These are phyloP conservation scores for Coreoperca whiteheadi DNA, from an alignment of 2,113 vertebrate species.

Conservation along the genomic window DNA sequence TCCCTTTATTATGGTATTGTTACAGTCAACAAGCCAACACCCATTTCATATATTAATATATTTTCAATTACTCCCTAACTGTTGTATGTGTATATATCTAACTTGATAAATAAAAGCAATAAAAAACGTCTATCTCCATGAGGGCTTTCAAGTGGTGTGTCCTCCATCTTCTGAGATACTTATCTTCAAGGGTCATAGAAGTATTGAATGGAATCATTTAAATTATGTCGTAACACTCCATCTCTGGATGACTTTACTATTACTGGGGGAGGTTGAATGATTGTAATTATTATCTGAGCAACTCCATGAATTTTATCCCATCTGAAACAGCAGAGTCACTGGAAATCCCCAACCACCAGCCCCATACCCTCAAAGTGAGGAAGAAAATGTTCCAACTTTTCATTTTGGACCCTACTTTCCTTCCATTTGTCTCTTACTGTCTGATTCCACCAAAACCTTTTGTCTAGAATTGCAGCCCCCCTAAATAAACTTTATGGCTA, in stretches of 20 bases:
- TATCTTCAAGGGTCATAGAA: slow-evolving; percentile 42
- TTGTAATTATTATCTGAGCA: slow-evolving; percentile 63
- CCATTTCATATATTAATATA: not conserved
- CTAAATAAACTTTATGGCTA: not conserved
- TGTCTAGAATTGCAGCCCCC: not conserved
- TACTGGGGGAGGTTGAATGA: slow-evolving; percentile 49
- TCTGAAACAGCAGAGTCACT: slow-evolving; percentile 45
- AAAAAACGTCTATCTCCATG: not conserved
- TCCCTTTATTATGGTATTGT: not conserved
- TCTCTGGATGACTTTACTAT: slow-evolving; percentile 41
- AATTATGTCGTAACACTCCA: slow-evolving; percentile 39
- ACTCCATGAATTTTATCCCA: slow-evolving; percentile 47
- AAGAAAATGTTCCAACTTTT: not conserved
- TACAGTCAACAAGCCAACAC: not conserved
- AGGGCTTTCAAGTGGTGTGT: slow-evolving; percentile 14
- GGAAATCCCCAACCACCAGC: slow-evolving; percentile 47
- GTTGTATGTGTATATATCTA: not conserved
- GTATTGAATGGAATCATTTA: slow-evolving; percentile 43
- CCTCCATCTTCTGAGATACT: slow-evolving; percentile 30
- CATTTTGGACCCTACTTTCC: not conserved
- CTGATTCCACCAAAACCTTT: not conserved
- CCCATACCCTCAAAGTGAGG: slow-evolving; percentile 2
- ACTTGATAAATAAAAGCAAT: slow-evolving; percentile 7
- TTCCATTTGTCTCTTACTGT: not conserved
- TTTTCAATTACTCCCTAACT: not conserved